A percentile compares a stretch with the other conserved stretches of the same genome.
Conservation (phyloP, 2,888 invertebrate species). For the Melieria picta region DNA sequence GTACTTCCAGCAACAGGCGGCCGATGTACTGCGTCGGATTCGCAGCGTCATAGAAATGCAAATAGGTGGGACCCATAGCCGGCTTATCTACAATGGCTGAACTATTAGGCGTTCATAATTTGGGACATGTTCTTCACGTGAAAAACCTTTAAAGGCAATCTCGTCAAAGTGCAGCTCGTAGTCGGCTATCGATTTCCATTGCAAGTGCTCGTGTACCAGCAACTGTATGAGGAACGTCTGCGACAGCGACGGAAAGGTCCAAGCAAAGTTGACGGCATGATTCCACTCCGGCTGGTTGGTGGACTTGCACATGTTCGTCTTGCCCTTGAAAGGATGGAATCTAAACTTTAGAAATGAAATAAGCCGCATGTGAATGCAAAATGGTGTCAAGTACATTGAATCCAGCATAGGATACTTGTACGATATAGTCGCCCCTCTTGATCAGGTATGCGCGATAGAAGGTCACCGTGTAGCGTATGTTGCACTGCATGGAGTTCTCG, state of each 20-base stretch:
- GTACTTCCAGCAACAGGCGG: conserved; percentile 77
- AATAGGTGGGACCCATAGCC: conserved; percentile 82
- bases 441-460: conserved; percentile 69
- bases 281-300: conserved; percentile 77
- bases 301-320: conserved; percentile 73
- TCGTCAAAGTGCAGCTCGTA: conserved; percentile 59
- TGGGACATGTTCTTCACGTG: neutral
- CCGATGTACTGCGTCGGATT: conserved; percentile 75
- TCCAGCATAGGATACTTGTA: conserved; percentile 59
- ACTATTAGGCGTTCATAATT: neutral
- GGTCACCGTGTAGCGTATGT: conserved; percentile 69
- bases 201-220: conserved; percentile 66
- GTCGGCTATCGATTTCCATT: conserved; percentile 61
- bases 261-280: conserved; percentile 80
- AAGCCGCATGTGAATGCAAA: conserved; percentile 25
- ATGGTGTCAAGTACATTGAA: conserved; percentile 48
- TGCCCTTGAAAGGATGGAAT: conserved; percentile 68
- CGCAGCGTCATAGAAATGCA: conserved; percentile 78
- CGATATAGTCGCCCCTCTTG: conserved; percentile 59
- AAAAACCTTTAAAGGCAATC: conserved; percentile 57
- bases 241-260: conserved; percentile 84
- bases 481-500: conserved; percentile 46
- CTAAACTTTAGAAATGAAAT: conserved; percentile 52
- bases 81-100: conserved; percentile 73
- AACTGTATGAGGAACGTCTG: conserved; percentile 78